Evolutionary conservation across 1,140 invertebrate genomes (phyloP).

Genomic region (Drosophila lini): DNA sequence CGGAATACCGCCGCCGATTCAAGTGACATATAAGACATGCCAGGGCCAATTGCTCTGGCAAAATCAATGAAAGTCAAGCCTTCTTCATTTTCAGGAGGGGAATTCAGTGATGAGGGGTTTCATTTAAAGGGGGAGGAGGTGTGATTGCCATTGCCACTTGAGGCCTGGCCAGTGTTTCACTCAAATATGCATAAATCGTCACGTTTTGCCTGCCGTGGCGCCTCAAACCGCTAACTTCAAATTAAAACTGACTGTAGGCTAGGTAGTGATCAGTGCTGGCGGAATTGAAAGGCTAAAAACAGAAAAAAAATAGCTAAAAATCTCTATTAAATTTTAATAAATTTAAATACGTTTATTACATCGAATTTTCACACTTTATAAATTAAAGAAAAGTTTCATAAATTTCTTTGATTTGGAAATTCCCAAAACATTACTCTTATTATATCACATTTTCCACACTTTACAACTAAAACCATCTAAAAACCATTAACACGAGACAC

Average conservation of each 20-base stretch:
- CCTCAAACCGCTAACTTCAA: conserved; percentile 37
- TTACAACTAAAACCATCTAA: neutral
- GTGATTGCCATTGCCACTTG: conserved; percentile 28
- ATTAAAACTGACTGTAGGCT: conserved; percentile 22
- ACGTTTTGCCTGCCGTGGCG: conserved; percentile 39
- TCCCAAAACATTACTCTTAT: neutral
- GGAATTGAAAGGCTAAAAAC: no score
- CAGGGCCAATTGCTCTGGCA: conserved; percentile 34
- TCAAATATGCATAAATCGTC: conserved; percentile 50
- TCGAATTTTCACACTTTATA: no score
- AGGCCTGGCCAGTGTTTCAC: conserved; percentile 31
- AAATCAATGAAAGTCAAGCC: conserved; percentile 51
- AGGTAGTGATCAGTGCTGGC: conserved; percentile 7
- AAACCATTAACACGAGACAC: neutral
- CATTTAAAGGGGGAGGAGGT: neutral
- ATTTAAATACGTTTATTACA: no score
- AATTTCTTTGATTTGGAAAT: no score
- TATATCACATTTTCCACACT: neutral
- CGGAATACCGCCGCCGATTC: conserved; percentile 24
- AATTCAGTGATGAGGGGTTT: neutral
- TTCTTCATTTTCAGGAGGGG: conserved; percentile 18
- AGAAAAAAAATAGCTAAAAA: neutral
- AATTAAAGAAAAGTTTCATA: no score
- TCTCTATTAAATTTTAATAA: no score
- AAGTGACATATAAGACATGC: conserved; percentile 65